Evolutionary conservation across 2,888 invertebrate genomes (phyloP), one percentile per base, ranked within the genome.

Genomic region (Tridacna crocea): DNA sequence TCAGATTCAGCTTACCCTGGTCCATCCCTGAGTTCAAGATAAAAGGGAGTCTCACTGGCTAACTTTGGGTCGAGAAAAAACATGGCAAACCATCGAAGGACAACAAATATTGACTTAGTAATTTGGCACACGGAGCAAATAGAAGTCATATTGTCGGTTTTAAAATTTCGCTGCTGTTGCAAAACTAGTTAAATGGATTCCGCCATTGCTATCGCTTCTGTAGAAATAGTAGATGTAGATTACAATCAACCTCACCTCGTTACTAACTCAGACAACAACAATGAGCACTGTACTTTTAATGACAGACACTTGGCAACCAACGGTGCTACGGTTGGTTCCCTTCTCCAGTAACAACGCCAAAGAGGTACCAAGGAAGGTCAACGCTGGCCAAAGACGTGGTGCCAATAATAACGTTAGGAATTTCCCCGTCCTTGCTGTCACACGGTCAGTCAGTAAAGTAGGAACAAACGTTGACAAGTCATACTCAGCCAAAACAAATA

Each of bases 301-400:
- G 84, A 80, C 87, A 22, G 89, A 91, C 70, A 78, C 83, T 12
- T 90, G 90, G 88, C 90, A 90, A 72, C 92, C 91, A 13, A 85
- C 91, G 0, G 89, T 92, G 36, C 83, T 92, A 24, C 87, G 90
- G 19, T 79, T 92, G 58, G 89, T 88, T 47, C 92, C 92, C 12
- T 92, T 91, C 79, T 88, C 90, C 19, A 86, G 83, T 77, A 89
- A 90, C 77, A 84, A 87, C 81, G 88, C 88, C 24, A 82, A 77
- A 48, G 27, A 51, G 63, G 47, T 46, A 17, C 80, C 82, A 24
- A 77, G 63, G 60, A 75, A 60, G 58, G 19, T 46, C 36, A 47
- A 58, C 10, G 47, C n/a, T 4, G n/a, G 27, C 12, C 11, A 36
- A 12, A 22, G 36, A 12, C 65, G 72, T 17, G 47, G 61, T n/a